Evolutionary conservation across 2,113 vertebrate species (phyloP).

Genomic region (Arizona elegans): DNA sequence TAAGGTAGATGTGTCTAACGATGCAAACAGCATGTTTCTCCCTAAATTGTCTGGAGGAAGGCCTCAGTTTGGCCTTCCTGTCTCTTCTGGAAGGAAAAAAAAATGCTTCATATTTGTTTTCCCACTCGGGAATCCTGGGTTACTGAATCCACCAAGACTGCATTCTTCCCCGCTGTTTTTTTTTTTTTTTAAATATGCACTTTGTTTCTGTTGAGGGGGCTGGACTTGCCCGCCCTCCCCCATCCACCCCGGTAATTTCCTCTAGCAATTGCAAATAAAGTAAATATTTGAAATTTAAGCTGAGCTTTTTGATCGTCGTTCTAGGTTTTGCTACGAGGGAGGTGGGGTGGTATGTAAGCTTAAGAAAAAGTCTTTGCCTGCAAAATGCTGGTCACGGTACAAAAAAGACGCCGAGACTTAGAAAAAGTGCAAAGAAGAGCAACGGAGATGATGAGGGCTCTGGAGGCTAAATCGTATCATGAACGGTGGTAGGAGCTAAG

Average conservation of each 20-base stretch:
- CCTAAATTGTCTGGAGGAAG: neutral
- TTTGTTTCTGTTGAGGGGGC: neutral
- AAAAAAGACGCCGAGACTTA: neutral
- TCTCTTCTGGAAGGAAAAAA: neutral
- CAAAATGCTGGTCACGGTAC: neutral
- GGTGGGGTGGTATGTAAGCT: too few relatives aligned
- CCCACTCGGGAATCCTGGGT: neutral
- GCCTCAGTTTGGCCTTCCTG: neutral
- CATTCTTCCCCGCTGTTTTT: neutral
- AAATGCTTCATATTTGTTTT: neutral
- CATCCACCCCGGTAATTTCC: neutral
- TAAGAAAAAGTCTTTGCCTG: neutral
- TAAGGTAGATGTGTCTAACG: neutral
- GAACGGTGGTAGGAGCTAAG: neutral
- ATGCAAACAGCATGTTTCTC: neutral
- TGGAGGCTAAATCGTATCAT: neutral
- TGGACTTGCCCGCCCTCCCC: neutral
- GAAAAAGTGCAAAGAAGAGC: neutral
- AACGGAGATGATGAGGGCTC: neutral
- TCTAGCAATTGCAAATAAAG: neutral
- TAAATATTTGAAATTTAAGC: neutral
- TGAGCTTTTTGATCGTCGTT: neutral
- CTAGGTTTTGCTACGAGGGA: rapidly evolving
- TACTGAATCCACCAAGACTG: neutral
- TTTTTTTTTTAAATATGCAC: neutral